A percentile compares a stretch with the other conserved stretches of the same genome.
These are phyloP conservation scores for fruit fly (Drosophila melanogaster) DNA, from an alignment of 1,140 invertebrate species.

Conservation along the genomic window DNA sequence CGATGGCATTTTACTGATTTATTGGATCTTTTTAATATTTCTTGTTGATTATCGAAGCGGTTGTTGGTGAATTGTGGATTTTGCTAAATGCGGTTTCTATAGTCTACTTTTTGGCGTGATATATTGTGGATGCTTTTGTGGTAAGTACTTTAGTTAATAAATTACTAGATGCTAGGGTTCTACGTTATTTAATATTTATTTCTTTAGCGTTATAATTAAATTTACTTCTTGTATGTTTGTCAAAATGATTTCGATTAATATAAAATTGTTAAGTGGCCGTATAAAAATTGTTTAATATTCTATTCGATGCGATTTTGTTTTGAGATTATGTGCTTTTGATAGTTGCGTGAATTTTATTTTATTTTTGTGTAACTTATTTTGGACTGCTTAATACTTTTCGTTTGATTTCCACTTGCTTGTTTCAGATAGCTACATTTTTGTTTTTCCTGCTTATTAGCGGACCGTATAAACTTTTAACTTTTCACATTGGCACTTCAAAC, in stretches of 20 bases:
- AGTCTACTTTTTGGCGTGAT: constrained; percentile 76
- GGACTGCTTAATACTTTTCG: constrained; percentile 78
- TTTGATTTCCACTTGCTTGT: constrained; percentile 64
- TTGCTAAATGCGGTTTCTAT: constrained; percentile 53
- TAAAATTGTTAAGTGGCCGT: constrained; percentile 45
- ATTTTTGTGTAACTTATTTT: constrained; percentile 49
- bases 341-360: constrained; percentile 35
- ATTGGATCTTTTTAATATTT: background rate
- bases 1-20: constrained; percentile 44
- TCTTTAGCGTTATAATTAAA: constrained; percentile 32
- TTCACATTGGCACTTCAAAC: constrained; percentile 73
- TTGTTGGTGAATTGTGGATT: constrained; percentile 50
- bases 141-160: constrained; percentile 75
- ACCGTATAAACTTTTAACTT: constrained; percentile 26
- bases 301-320: constrained; percentile 22
- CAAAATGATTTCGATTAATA: constrained; percentile 45
- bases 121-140: constrained; percentile 45
- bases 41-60: constrained; percentile 17
- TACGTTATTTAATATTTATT: constrained; percentile 56
- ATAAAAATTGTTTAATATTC: constrained; percentile 58
- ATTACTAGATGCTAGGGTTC: constrained; percentile 65
- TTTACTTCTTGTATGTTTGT: constrained; percentile 25
- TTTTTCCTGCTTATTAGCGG: constrained; percentile 17
- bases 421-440: constrained; percentile 48
- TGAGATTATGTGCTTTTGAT: constrained; percentile 58